Conservation (phyloP, 2,888 invertebrate species). For the Sclerodermus sp. region DNA sequence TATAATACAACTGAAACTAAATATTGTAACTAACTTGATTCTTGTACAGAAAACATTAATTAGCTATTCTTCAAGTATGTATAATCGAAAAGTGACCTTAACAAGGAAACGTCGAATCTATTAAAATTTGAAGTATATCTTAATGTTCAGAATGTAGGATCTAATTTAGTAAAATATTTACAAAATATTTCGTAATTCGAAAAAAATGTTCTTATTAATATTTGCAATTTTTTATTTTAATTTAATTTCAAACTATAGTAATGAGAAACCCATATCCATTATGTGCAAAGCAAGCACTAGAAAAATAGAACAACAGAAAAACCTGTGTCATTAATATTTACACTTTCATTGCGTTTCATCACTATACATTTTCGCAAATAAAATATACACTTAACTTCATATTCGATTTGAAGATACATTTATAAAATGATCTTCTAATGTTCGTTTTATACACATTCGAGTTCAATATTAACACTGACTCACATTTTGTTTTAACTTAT, state of each 20-base stretch:
- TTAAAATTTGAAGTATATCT: too few species aligned
- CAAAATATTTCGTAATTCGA: too few species aligned
- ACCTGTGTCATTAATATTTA: constrained; percentile 4
- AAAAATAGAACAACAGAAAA: constrained; percentile 18
- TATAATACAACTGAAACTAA: too few species aligned
- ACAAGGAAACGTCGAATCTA: too few species aligned
- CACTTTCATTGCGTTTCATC: neutral
- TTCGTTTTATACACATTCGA: constrained; percentile 7
- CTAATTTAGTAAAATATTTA: too few species aligned
- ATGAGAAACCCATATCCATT: neutral
- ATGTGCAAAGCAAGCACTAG: constrained; percentile 13
- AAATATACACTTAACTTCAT: constrained; percentile 7
- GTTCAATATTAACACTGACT: constrained; percentile 14
- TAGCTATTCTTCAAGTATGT: too few species aligned
- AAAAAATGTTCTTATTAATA: too few species aligned
- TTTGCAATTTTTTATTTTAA: constrained; percentile 26
- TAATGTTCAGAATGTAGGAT: too few species aligned
- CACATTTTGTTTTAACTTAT: constrained; percentile 6
- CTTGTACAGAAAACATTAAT: too few species aligned
- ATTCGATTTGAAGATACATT: constrained; percentile 16
- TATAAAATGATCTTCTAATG: constrained; percentile 18
- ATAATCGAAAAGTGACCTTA: too few species aligned
- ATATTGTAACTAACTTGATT: too few species aligned
- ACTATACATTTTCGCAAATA: constrained; percentile 5
- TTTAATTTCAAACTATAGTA: constrained; percentile 25